These are phyloP conservation scores for Chelonus formosanus DNA, from an alignment of 2,888 invertebrate genomes.

Conservation along the genomic window DNA sequence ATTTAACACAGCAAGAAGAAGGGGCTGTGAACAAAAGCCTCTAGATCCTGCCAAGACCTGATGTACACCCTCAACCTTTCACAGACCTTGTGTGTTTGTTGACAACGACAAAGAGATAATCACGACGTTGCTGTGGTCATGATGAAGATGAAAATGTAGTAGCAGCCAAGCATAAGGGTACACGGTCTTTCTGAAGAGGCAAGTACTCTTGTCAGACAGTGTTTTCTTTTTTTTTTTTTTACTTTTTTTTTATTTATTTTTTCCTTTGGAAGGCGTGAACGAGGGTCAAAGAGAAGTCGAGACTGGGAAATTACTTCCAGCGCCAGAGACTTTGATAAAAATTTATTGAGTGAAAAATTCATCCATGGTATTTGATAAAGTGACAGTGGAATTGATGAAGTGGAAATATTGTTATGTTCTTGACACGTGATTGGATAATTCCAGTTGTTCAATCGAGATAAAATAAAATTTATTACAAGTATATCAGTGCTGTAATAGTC, in stretches of 20 bases:
- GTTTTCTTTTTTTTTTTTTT: slow-evolving; percentile 14
- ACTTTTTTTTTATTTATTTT: slow-evolving; percentile 13
- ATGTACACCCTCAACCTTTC: slow-evolving; percentile 13
- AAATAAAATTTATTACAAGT: no score
- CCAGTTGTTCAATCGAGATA: no score
- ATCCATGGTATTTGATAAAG: slow-evolving; percentile 8
- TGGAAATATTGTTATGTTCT: slow-evolving; percentile 7
- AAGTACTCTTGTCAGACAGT: slow-evolving; percentile 20
- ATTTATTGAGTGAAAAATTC: slow-evolving; percentile 14
- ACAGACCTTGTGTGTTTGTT: neutral
- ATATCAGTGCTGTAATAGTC: no score
- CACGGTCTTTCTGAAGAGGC: slow-evolving; percentile 12
- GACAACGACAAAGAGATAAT: slow-evolving; percentile 9
- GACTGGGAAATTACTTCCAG: slow-evolving; percentile 13
- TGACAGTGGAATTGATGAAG: no score
- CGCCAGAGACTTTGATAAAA: slow-evolving; percentile 12
- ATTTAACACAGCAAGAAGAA: slow-evolving; percentile 13
- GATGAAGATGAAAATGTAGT: slow-evolving; percentile 32
- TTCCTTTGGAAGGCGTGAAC: slow-evolving; percentile 3
- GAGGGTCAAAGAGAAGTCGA: slow-evolving; percentile 5
- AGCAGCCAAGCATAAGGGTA: slow-evolving; percentile 6
- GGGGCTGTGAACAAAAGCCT: slow-evolving; percentile 40
- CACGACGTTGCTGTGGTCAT: slow-evolving; percentile 23
- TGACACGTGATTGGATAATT: slow-evolving; percentile 10
- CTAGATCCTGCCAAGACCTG: slow-evolving; percentile 32